Base-by-base conservation (phyloP, 2,888 invertebrate genomes). In the Lamellibrachia satsuma region DNA sequence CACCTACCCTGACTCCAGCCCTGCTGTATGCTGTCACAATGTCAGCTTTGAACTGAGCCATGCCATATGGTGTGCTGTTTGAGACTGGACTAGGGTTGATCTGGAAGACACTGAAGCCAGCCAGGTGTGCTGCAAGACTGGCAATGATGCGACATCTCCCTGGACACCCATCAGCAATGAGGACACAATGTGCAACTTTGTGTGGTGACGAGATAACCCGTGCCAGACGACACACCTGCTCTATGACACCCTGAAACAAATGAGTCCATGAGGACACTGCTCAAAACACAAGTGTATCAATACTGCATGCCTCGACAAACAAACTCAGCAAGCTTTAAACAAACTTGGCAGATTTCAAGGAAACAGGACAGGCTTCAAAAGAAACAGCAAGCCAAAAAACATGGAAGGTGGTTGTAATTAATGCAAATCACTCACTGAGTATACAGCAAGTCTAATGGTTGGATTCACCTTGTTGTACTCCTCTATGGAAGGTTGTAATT, bases 391-490 rank as follows among this genome's bases (percentile, higher is more conserved):
- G 39, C 39, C 39, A 39, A 39, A 39, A 39, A 39, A 39, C 39
- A 39, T 0, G 39, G 39, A 39, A 39, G 39, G 39, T 39, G 39
- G 39, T 39, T 39, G 39, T 39, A 39, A 39, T 39, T 39, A 39
- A 39, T 39, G 39, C 39, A 39, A 39, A 39, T 39, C 55, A 39
- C 92, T 93, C 93, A 96, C 96, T 95, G 95, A 95, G 94, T 96
- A 96, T 22, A 96, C 94, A 7, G 96, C 95, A 55, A 96, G 93
- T 91, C 95, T 95, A 93, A 96, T 96, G 52, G 95, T 93, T 1
- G 96, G 96, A 93, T 96, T 95, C 90, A 95, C 95, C 93, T 96
- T 96, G 94, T 96, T 96, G 94, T 95, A 96, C 92, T 96, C 96
- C 91, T 96, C 96, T 1, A 96, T 95, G 3, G 39, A 39, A 39